Evolutionary conservation across 2,888 invertebrate species (phyloP), one percentile per base, ranked within the genome.

Genomic region (Cantharis flavilabris): DNA sequence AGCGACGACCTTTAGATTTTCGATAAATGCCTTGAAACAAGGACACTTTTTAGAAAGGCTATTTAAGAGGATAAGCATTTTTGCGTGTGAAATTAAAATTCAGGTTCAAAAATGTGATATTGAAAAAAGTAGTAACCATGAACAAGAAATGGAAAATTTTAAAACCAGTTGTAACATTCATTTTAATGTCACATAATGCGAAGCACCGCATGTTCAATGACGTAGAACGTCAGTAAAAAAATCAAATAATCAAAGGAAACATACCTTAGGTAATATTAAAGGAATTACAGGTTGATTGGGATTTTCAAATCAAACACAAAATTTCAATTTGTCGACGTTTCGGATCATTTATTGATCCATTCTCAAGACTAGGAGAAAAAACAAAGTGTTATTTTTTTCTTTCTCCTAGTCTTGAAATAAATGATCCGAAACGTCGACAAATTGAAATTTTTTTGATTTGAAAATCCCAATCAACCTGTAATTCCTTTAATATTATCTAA

Each of bases 201-300:
- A 33, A 49, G 49, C 28, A n/a, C 7, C 13, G 5, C 2, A 9
- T 49, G 5, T n/a, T 49, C 49, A 49, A n/a, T 33, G n/a, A 20
- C 20, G 20, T 20, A 3, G 20, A 20, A n/a, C n/a, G 1, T n/a
- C n/a, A n/a, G n/a, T n/a, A n/a, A 49, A 72, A 67, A 49, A 67
- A 30, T 64, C 28, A 67, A 20, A 62, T 71, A 20, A 62, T 62
- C 23, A 28, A 49, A n/a, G 2, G 4, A 16, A 49, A 65, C 62
- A 65, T 75, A 87, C 95, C 90, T 95, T 95, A 0, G 94, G 91
- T 84, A 91, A n/a, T n/a, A n/a, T n/a, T n/a, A n/a, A n/a, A n/a
- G n/a, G n/a, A n/a, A n/a, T n/a, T n/a, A n/a, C n/a, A n/a, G n/a
- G n/a, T n/a, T n/a, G n/a, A n/a, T n/a, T n/a, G n/a, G n/a, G n/a